phyloP scores from a whole-genome alignment of 2,888 invertebrate species.

The Rutpela maculata region DNA sequence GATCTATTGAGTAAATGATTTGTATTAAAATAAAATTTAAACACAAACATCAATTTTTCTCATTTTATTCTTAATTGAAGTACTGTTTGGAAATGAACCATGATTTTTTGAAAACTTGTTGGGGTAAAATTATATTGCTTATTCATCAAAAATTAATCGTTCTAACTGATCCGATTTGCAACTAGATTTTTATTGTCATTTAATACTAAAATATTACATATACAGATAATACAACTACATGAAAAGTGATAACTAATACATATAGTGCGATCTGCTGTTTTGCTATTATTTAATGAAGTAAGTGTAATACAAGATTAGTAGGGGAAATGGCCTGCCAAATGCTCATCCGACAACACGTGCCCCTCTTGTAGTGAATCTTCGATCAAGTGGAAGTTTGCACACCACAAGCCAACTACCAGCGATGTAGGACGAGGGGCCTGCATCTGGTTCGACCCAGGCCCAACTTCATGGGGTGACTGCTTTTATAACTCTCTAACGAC shows the following conservation, averaged over 20 bases:
- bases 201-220: not conserved
- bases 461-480: slow-evolving; percentile 40
- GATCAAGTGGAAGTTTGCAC: slow-evolving; percentile 57
- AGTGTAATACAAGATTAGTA: slow-evolving; percentile 41
- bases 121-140: too few species aligned
- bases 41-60: too few species aligned
- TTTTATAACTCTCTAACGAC: slow-evolving; percentile 44
- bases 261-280: slow-evolving; percentile 15
- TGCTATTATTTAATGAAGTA: slow-evolving; percentile 53
- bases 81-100: too few species aligned
- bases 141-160: too few species aligned
- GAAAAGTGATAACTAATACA: not conserved
- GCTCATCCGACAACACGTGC: slow-evolving; percentile 55
- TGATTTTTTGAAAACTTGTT: too few species aligned
- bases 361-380: slow-evolving; percentile 46
- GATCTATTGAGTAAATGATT: too few species aligned
- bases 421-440: slow-evolving; percentile 36
- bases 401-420: slow-evolving; percentile 50
- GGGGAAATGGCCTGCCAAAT: slow-evolving; percentile 57
- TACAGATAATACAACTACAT: not conserved
- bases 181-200: too few species aligned
- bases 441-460: slow-evolving; percentile 46
- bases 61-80: too few species aligned
- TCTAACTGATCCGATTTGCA: too few species aligned
- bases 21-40: too few species aligned